Evolutionary conservation across 2,888 invertebrate genomes (phyloP), one percentile per base, ranked within the genome.

Genomic region (Nudaria mundana): DNA sequence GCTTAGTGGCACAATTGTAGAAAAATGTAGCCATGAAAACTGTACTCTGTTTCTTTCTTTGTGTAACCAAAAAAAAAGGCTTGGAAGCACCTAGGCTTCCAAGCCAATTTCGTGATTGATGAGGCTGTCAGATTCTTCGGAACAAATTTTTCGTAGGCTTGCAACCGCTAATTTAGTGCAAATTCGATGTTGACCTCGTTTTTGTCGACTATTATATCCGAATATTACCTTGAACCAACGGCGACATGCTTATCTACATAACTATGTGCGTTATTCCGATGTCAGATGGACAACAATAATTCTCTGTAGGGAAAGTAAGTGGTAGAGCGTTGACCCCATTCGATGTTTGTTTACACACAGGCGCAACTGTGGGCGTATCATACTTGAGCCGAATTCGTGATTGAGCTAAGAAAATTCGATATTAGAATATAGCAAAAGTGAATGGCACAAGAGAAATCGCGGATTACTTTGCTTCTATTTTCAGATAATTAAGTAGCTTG

Each of bases 301-400:
- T 56, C 53, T 57, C 46, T 48, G 66, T 44, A 48, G 54, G 70
- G 79, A 81, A 82, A 81, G 81, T 79, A 75, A 76, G 73, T 70
- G 63, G 62, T 51, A 71, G 80, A 60, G 52, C 75, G 66, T 70
- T 66, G 81, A 77, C 83, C 79, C 57, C 47, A 49, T 57, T 65
- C 34, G 41, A 47, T 45, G 39, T 40, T 44, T 58, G 51, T 66
- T 62, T 60, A 56, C 54, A 40, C 47, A 54, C 54, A 56, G 52
- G 52, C 50, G 51, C 47, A 39, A 38, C 30, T 10, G 53, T 53
- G 48, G 53, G 60, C 51, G 53, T 46, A n/a, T 50, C 23, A 35
- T 48, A 61, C 54, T 53, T 31, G 29, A 10, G 23, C 29, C 38
- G 45, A 51, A 58, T 61, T 46, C 44, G 46, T 51, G 51, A 59